Percentiles rank a stretch among this genome's conserved stretches.
phyloP scores from a whole-genome alignment of 2,888 invertebrate genomes.

The Hymenopus coronatus region DNA sequence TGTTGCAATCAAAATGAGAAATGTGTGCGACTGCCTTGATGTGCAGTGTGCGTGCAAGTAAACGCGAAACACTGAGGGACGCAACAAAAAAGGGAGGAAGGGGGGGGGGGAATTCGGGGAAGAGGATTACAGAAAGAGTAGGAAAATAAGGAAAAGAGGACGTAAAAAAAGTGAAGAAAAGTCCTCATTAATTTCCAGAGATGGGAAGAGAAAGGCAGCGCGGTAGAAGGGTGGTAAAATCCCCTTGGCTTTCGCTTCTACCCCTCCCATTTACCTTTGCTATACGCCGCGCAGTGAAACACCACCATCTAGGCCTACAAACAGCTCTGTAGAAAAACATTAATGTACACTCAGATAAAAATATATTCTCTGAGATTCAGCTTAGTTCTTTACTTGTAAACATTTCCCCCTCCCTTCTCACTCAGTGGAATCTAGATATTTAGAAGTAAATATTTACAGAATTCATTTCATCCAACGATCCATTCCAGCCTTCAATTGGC shows the following conservation, averaged over 20 bases:
- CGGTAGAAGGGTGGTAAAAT: not conserved
- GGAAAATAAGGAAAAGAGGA: not conserved
- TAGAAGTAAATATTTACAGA: too few species aligned
- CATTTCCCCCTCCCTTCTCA: too few species aligned
- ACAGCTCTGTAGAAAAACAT: not conserved
- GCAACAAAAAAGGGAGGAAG: not conserved
- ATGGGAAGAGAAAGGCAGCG: not conserved
- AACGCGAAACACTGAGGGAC: not conserved
- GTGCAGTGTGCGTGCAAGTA: not conserved
- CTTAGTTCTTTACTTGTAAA: too few species aligned
- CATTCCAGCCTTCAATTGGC: too few species aligned
- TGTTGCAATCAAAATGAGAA: not conserved
- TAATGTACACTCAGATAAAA: too few species aligned
- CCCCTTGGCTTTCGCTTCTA: constrained; percentile 6
- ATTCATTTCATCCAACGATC: too few species aligned
- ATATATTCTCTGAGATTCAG: too few species aligned
- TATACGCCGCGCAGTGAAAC: not conserved
- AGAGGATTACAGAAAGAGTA: not conserved
- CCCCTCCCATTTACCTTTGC: not conserved
- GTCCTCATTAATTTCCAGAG: constrained; percentile 12
- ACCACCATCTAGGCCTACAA: not conserved
- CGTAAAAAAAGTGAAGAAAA: constrained; percentile 1
- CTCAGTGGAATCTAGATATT: too few species aligned
- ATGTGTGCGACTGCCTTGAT: not conserved
- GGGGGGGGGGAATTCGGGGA: not conserved